Evolutionary conservation across 2,797 vertebrate genomes (phyloP).

Genomic region (Manis crassicaudata): DNA sequence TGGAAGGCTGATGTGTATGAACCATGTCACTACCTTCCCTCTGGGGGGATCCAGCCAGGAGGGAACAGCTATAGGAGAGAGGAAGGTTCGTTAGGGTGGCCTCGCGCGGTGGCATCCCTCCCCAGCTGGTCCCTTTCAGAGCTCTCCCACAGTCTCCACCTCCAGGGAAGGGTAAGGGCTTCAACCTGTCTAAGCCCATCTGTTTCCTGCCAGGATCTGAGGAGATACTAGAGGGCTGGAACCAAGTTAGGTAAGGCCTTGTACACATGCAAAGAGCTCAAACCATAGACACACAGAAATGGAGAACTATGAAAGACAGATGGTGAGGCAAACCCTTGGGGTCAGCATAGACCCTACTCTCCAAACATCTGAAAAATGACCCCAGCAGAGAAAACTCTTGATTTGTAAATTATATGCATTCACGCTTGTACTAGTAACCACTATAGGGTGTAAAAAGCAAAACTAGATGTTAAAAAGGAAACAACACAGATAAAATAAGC

Average conservation of each 20-base stretch:
- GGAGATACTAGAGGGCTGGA: neutral
- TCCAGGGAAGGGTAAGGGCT: neutral
- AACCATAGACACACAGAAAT: neutral
- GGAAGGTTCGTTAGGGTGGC: rapidly evolving
- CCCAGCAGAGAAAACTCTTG: neutral
- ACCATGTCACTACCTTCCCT: neutral
- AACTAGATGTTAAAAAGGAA: neutral
- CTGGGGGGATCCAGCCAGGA: neutral
- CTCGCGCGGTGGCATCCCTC: neutral
- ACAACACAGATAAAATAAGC: neutral
- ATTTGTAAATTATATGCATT: neutral
- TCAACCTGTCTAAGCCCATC: neutral
- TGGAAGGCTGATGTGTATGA: neutral
- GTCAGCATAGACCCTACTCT: neutral
- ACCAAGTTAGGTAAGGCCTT: neutral
- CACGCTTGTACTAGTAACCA: neutral
- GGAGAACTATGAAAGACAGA: neutral
- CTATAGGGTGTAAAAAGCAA: neutral
- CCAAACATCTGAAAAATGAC: neutral
- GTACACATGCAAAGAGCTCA: neutral
- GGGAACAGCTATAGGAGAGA: neutral
- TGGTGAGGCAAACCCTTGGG: neutral
- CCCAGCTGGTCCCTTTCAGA: neutral
- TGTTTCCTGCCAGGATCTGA: neutral
- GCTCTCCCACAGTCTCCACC: neutral